phyloP scores from a whole-genome alignment of 2,888 invertebrate species.

The Fragum fragum region DNA sequence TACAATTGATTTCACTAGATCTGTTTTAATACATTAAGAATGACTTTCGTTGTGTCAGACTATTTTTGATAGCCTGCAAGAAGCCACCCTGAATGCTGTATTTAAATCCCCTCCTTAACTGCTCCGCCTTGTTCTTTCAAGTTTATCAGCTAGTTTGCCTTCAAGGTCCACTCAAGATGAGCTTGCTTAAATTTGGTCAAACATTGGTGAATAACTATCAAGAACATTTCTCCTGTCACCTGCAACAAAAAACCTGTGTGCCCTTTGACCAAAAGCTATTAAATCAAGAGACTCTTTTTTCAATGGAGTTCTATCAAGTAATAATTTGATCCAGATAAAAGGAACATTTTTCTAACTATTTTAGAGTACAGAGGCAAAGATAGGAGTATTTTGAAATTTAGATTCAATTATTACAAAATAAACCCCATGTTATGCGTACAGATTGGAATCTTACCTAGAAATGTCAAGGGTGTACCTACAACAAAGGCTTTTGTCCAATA shows the following conservation, averaged over 20 bases:
- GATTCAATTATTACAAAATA: too few relatives aligned
- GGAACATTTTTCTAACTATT: too few relatives aligned
- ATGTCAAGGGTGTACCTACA: too few relatives aligned
- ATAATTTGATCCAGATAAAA: too few relatives aligned
- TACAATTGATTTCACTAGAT: background rate
- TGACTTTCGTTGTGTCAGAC: conserved; percentile 21
- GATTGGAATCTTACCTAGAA: too few relatives aligned
- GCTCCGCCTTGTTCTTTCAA: background rate
- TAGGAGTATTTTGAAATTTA: too few relatives aligned
- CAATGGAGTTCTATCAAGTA: too few relatives aligned
- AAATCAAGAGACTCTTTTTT: too few relatives aligned
- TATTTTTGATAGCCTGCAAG: conserved; percentile 37
- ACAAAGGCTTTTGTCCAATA: too few relatives aligned
- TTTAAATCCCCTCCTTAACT: too few relatives aligned
- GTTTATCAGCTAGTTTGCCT: conserved; percentile 29
- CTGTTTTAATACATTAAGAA: background rate
- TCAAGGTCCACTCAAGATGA: conserved; percentile 22
- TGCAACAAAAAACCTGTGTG: conserved; percentile 28
- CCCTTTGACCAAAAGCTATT: background rate
- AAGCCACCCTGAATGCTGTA: conserved; percentile 29
- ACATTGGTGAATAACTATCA: background rate
- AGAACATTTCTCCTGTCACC: background rate
- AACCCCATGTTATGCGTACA: too few relatives aligned
- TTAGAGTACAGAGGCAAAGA: too few relatives aligned
- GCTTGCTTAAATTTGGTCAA: conserved; percentile 41